Evolutionary conservation across 2,113 vertebrate genomes (phyloP).

Genomic region (Gnathonemus longibarbis): DNA sequence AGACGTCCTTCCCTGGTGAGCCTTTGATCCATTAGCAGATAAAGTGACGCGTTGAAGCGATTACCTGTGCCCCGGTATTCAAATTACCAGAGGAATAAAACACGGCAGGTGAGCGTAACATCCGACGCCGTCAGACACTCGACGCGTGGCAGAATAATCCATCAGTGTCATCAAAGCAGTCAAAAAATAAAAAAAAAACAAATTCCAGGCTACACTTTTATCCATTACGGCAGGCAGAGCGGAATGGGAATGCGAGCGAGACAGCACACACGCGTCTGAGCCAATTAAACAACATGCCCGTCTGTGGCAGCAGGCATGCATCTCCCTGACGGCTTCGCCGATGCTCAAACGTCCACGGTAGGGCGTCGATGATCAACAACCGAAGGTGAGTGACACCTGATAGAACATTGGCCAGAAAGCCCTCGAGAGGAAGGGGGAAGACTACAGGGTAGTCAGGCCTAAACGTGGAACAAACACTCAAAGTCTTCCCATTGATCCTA

Average conservation of each 20-base stretch:
- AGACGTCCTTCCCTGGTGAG: neutral
- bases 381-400: neutral
- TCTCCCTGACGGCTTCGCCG: neutral
- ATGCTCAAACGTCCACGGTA: neutral
- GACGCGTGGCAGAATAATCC: conserved; percentile 31
- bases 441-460: neutral
- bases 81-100: conserved; percentile 53
- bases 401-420: neutral
- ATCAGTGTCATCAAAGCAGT: conserved; percentile 41
- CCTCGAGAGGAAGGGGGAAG: neutral
- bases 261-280: conserved; percentile 14
- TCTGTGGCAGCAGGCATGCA: neutral
- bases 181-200: neutral
- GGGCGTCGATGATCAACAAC: neutral
- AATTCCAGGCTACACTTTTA: conserved; percentile 1
- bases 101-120: conserved; percentile 57
- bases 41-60: conserved; percentile 49
- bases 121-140: conserved; percentile 47
- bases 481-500: neutral
- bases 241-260: conserved; percentile 9
- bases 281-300: neutral
- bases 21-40: conserved; percentile 37
- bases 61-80: conserved; percentile 47
- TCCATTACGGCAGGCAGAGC: conserved; percentile 14
- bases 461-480: neutral